Percentiles rank a stretch among this genome's conserved stretches.
Evolutionary conservation across 2,888 invertebrate genomes (phyloP).

Genomic region (Polydrusus cervinus): DNA sequence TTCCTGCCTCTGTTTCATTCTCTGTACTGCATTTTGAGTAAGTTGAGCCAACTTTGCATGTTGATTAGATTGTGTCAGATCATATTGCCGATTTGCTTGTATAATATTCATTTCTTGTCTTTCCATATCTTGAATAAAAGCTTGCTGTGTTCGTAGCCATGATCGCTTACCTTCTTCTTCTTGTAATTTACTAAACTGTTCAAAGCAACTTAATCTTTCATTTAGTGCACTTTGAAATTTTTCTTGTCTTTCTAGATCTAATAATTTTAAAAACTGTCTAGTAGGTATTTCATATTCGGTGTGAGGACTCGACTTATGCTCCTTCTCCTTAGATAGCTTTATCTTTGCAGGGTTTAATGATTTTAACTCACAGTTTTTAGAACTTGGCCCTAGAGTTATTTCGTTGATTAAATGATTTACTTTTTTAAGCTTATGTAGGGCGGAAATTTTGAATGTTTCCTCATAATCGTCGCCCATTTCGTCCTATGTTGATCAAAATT

Average conservation of each 20-base stretch:
- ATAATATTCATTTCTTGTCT: slow-evolving; percentile 72
- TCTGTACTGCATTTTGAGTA: slow-evolving; percentile 68
- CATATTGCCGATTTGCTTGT: slow-evolving; percentile 73
- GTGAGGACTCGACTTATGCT: slow-evolving; percentile 33
- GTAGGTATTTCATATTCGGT: slow-evolving; percentile 48
- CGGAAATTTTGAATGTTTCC: slow-evolving; percentile 75
- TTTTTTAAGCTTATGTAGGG: slow-evolving; percentile 73
- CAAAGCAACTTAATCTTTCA: slow-evolving; percentile 66
- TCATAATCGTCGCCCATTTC: slow-evolving; percentile 47
- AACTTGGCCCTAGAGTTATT: slow-evolving; percentile 74
- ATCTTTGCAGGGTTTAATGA: slow-evolving; percentile 12
- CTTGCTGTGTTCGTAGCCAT: slow-evolving; percentile 67
- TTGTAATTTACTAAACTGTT: slow-evolving; percentile 65
- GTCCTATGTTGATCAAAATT: not conserved
- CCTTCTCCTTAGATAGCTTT: slow-evolving; percentile 60
- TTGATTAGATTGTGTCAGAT: slow-evolving; percentile 73
- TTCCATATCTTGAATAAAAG: slow-evolving; percentile 69
- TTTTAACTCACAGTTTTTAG: slow-evolving; percentile 34
- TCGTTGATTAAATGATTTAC: slow-evolving; percentile 68
- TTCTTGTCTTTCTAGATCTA: slow-evolving; percentile 62
- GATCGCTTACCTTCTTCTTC: slow-evolving; percentile 60
- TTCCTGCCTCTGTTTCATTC: slow-evolving; percentile 72
- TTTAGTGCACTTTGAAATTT: slow-evolving; percentile 67
- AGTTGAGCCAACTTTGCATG: slow-evolving; percentile 73
- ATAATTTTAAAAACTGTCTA: slow-evolving; percentile 59